Base-by-base conservation (phyloP, 2,797 vertebrate genomes). In the Brotula barbata region DNA sequence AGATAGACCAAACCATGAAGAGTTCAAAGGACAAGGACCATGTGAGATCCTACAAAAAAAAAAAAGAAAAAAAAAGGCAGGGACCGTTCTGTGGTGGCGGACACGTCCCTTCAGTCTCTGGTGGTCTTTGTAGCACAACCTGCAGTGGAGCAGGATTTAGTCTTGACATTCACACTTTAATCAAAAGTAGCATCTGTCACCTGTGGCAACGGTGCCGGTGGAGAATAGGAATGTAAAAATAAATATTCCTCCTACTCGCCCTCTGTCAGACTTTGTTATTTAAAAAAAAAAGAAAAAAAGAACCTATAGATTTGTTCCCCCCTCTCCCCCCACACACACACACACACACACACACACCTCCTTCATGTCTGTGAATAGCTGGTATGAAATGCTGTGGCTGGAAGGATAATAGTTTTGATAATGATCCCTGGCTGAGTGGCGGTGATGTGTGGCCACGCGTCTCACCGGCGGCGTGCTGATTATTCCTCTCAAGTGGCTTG, bases 331-430 rank as follows among this genome's bases (percentile, higher is more conserved):
- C 56, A 65, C 53, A 73, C 58, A 61, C 53, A 55, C 10, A n/a
- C 37, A 63, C 51, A 28, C 66, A 36, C 40, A 41, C 44, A 33
- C n/a, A 21, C 23, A 23, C 37, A 50, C 23, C 16, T 47, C 34
- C 63, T 52, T 52, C 39, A 33, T 52, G 75, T 52, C 55, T 68
- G 58, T 69, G 75, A 69, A 76, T 73, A 69, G 77, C 63, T 52
- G 59, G 57, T 79, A 49, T 78, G 63, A 85, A 85, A 83, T 71
- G 44, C 48, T 60, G 64, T 48, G 60, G 80, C 78, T 71, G 75
- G 78, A 71, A 77, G 79, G 81, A 77, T 82, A 82, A 88, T 88
- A 73, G 81, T 85, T 84, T 73, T 87, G 73, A 85, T 89, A 85
- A 88, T 84, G 81, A 86, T 82, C 81, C 79, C 22, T 70, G 73